Evolutionary conservation across 2,113 vertebrate genomes (phyloP).

Genomic region (Heloderma charlesbogerti): DNA sequence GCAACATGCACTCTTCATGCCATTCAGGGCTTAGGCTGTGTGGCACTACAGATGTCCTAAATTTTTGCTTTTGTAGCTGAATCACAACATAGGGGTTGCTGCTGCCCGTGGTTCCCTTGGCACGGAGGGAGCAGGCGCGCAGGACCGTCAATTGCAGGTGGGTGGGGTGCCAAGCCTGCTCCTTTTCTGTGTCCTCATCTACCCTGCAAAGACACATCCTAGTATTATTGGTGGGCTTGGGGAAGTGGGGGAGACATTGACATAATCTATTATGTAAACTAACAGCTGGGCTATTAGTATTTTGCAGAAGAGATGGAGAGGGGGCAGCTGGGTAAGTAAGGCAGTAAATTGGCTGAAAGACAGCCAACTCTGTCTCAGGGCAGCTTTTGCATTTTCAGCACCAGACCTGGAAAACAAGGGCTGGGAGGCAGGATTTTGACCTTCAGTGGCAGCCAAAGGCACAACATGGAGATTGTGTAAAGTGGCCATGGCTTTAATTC

Average conservation of each 20-base stretch:
- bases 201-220: constrained; percentile 3
- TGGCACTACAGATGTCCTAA: constrained; percentile 23
- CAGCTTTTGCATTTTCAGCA: neutral
- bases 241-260: fast-evolving
- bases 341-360: neutral
- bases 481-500: neutral
- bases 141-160: constrained; percentile 44
- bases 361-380: neutral
- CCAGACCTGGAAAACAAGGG: neutral
- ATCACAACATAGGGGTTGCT: constrained; percentile 48
- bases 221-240: neutral
- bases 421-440: neutral
- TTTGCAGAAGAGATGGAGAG: neutral
- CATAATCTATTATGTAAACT: too few species aligned
- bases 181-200: neutral
- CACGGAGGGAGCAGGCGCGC: constrained; percentile 21
- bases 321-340: too few species aligned
- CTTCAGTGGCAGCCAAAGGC: neutral
- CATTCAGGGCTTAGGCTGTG: constrained; percentile 39
- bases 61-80: constrained; percentile 45
- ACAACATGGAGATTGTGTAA: neutral
- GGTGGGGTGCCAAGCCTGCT: constrained; percentile 36
- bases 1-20: constrained; percentile 41
- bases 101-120: constrained; percentile 18
- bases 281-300: neutral